These are phyloP conservation scores for Struthio camelus DNA, from an alignment of 2,113 vertebrate genomes.

Conservation along the genomic window DNA sequence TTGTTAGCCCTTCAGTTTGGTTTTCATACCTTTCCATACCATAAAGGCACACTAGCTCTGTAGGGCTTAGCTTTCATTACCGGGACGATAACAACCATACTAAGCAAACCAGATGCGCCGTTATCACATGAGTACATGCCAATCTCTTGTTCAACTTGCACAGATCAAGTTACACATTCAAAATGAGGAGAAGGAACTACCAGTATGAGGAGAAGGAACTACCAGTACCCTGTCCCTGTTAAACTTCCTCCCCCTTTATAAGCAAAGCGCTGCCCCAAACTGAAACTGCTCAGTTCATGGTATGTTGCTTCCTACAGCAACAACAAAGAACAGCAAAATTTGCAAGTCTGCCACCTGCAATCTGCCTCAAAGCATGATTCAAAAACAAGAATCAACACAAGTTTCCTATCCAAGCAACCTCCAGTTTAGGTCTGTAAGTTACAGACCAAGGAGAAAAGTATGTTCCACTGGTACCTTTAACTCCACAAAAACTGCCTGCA, in stretches of 20 bases:
- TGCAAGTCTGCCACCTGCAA: background rate
- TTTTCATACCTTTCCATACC: background rate
- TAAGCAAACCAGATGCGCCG: background rate
- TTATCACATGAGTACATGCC: background rate
- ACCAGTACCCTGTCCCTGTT: background rate
- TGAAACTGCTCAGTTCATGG: background rate
- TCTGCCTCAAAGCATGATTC: background rate
- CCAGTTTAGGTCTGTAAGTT: background rate
- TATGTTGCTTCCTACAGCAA: background rate
- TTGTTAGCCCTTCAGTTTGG: background rate
- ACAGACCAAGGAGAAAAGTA: background rate
- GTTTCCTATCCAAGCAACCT: background rate
- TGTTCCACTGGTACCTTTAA: background rate
- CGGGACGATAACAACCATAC: background rate
- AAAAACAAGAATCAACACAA: background rate
- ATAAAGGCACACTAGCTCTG: background rate
- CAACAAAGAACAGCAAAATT: background rate
- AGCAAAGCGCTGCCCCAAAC: background rate
- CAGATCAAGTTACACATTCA: background rate
- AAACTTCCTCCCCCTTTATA: background rate
- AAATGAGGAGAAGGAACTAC: background rate
- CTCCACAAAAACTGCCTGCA: background rate
- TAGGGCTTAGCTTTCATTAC: background rate
- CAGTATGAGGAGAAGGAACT: background rate
- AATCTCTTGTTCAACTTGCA: background rate